phyloP scores from a whole-genome alignment of 2,888 invertebrate species.

The Maniola hyperantus region DNA sequence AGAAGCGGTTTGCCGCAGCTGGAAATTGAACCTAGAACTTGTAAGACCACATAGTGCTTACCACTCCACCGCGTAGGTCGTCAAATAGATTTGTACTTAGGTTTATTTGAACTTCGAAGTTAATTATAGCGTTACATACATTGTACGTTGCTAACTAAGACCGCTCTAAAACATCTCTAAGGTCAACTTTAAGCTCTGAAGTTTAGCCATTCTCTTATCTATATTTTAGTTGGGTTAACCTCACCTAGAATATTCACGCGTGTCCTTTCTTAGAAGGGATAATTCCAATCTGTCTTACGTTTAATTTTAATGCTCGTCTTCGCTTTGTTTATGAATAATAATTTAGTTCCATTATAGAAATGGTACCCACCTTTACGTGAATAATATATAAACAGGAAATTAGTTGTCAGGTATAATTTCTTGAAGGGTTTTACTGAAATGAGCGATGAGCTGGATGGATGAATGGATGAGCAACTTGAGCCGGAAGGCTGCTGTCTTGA shows the following conservation, averaged over 20 bases:
- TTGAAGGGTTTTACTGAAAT: no score
- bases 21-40: no score
- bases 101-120: no score
- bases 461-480: background rate
- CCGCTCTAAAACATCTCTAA: background rate
- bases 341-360: background rate
- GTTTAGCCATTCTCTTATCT: constrained; percentile 10
- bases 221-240: constrained; percentile 4
- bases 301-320: background rate
- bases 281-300: constrained; percentile 1
- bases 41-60: no score
- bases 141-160: background rate
- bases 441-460: no score
- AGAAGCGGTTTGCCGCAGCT: no score
- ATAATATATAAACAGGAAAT: background rate
- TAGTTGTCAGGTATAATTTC: background rate
- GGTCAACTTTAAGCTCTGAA: background rate
- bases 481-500: background rate
- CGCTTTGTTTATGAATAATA: background rate
- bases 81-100: no score
- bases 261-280: constrained; percentile 1
- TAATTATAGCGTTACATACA: no score
- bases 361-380: background rate
- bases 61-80: no score
- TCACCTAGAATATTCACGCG: background rate